phyloP scores from a whole-genome alignment of 92 coral and sea anemone species.

The Siderastrea radians region DNA sequence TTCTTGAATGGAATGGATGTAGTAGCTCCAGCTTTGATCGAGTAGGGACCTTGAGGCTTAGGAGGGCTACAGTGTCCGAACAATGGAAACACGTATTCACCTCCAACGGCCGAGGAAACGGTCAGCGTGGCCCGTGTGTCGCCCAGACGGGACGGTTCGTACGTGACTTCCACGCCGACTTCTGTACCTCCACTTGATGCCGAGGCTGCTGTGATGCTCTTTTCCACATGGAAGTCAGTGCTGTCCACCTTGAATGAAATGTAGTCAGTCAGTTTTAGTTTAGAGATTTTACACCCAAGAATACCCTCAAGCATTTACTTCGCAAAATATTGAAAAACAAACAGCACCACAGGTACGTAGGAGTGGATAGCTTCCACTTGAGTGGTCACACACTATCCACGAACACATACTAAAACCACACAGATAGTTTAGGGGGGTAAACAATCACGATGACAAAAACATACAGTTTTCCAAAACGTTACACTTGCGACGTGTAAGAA shows the following conservation, averaged over 20 bases:
- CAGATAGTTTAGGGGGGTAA: too few relatives aligned
- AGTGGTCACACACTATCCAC: too few relatives aligned
- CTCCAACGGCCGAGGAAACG: conserved; percentile 84
- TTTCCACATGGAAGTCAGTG: conserved; percentile 97
- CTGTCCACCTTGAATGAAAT: conserved; percentile 83
- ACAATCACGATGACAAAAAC: too few relatives aligned
- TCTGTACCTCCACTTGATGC: conserved; percentile 99
- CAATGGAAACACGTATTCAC: conserved; percentile 94
- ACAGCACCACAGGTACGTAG: neutral
- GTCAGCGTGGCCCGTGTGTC: conserved; percentile 93
- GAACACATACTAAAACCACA: too few relatives aligned
- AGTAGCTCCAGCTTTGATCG: conserved; percentile 92
- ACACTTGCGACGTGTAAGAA: too few relatives aligned
- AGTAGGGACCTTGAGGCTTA: conserved; percentile 98
- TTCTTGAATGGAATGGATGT: conserved; percentile 96
- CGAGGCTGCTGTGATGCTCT: conserved; percentile 98
- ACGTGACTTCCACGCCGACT: conserved; percentile 95
- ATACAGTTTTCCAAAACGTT: too few relatives aligned
- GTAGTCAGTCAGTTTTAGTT: neutral
- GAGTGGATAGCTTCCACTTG: too few relatives aligned
- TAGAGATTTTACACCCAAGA: neutral
- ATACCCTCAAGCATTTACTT: neutral
- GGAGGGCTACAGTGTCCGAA: conserved; percentile 97
- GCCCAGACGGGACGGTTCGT: conserved; percentile 96
- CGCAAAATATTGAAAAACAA: neutral